Percentiles rank a stretch among this genome's conserved stretches.
Conservation (phyloP, 2,797 vertebrate species). For the Craterocephalus amniculus region DNA sequence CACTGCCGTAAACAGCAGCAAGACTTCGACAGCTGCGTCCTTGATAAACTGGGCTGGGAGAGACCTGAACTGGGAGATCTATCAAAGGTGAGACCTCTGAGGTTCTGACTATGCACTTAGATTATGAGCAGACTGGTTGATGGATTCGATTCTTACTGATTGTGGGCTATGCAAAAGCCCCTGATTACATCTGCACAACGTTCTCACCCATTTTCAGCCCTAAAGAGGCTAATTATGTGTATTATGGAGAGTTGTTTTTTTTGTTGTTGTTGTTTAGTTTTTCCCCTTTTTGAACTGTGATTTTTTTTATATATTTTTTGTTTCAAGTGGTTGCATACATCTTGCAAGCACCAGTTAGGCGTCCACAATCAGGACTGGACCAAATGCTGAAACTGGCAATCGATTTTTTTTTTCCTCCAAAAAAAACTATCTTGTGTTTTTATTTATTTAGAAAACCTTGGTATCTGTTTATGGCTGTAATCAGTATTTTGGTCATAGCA, state of each 20-base stretch:
- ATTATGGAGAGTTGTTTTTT: slow-evolving; percentile 25
- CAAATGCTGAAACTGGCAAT: slow-evolving; percentile 8
- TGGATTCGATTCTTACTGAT: slow-evolving; percentile 56
- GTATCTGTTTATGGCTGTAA: slow-evolving; percentile 29
- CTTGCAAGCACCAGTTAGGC: slow-evolving; percentile 28
- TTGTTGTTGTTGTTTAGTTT: slow-evolving; percentile 3
- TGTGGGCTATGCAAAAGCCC: slow-evolving; percentile 40
- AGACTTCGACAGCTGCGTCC: slow-evolving; percentile 91
- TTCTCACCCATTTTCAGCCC: slow-evolving; percentile 15
- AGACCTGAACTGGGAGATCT: slow-evolving; percentile 92
- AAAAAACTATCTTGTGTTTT: slow-evolving; percentile 13
- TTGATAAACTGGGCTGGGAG: slow-evolving; percentile 95
- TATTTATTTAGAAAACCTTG: slow-evolving; percentile 4
- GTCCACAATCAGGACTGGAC: slow-evolving; percentile 23
- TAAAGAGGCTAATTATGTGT: slow-evolving; percentile 38
- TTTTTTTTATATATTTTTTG: too few relatives aligned
- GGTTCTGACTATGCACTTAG: slow-evolving; percentile 31
- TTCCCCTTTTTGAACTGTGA: slow-evolving; percentile 1
- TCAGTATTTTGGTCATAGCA: slow-evolving; percentile 31
- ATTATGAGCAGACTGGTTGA: slow-evolving; percentile 31
- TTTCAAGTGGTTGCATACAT: slow-evolving; percentile 15
- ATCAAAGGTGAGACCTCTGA: slow-evolving; percentile 89
- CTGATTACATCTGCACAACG: slow-evolving; percentile 55
- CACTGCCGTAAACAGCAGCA: slow-evolving; percentile 90
- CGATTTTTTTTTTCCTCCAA: slow-evolving; percentile 6